phyloP scores from a whole-genome alignment of 2,888 invertebrate species.

The Tipula confusa region DNA sequence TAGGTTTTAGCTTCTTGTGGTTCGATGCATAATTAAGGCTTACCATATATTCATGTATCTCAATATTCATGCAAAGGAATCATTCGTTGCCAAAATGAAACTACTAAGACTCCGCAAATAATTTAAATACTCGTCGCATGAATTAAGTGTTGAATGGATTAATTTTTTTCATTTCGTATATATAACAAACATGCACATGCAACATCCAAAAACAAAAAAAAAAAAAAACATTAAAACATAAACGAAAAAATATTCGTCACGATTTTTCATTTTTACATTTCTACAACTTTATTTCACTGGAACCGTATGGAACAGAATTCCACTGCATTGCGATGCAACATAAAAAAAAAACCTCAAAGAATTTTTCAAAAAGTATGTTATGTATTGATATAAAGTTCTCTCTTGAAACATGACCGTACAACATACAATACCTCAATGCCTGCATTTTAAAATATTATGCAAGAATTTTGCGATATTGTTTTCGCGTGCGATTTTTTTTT shows the following conservation, averaged over 20 bases:
- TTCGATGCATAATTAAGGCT: too few relatives aligned
- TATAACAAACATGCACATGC: background rate
- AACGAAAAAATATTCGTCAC: background rate
- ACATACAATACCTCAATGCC: background rate
- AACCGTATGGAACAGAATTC: background rate
- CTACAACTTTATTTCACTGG: constrained; percentile 12
- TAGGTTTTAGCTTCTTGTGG: too few relatives aligned
- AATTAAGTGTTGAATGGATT: background rate
- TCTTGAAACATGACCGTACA: background rate
- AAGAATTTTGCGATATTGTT: background rate
- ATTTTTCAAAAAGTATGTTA: background rate
- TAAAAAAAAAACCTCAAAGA: background rate
- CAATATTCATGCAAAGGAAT: too few relatives aligned
- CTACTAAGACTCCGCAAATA: too few relatives aligned
- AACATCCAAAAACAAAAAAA: background rate
- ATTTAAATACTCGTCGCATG: too few relatives aligned
- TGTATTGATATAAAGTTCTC: background rate
- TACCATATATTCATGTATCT: too few relatives aligned
- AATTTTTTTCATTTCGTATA: background rate
- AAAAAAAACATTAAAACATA: too few relatives aligned
- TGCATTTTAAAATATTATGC: background rate
- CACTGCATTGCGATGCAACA: background rate
- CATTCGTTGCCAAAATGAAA: too few relatives aligned
- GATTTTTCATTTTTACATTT: constrained; percentile 10
- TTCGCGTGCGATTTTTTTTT: background rate